Base-by-base conservation (phyloP, 53 echinoderm and acorn worm genomes). In the Antedon mediterranea region DNA sequence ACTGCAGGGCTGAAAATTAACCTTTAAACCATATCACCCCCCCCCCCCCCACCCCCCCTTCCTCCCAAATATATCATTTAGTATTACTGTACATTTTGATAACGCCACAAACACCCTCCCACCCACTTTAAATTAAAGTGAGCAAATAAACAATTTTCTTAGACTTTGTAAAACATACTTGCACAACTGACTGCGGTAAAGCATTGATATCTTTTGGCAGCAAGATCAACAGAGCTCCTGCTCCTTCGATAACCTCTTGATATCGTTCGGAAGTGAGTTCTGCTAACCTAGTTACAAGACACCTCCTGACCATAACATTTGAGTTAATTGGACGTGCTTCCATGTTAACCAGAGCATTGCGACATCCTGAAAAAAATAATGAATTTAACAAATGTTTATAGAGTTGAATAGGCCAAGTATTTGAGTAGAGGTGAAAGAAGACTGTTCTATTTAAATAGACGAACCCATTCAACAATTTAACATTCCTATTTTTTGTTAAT, bases 321-420 rank as follows among this genome's bases (percentile, higher is more conserved):
- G 98, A 85, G 42, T 83, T 81, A 43, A 98, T 86, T 9, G 98
- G 98, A 0, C 92, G 85, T n/a, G 98, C 98, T 80, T 98, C 98
- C 88, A 98, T 88, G 85, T 98, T 98, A 33, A 98, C 86, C 30
- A 98, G 77, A 14, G 98, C 90, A 85, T 92, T 98, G 28, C 92
- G 86, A 31, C 98, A 92, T 33, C 98, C 98, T 94, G 76, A 28
- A 78, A 34, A 73, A 28, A 37, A 37, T 6, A 37, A 37, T 37
- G 37, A 37, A 6, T 37, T 37, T 6, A n/a, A n/a, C n/a, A n/a
- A n/a, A n/a, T n/a, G n/a, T n/a, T n/a, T n/a, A n/a, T n/a, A n/a
- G n/a, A n/a, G n/a, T n/a, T n/a, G n/a, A n/a, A n/a, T n/a, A n/a
- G n/a, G n/a, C n/a, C n/a, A n/a, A n/a, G n/a, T n/a, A n/a, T n/a